phyloP scores from a whole-genome alignment of 2,797 vertebrate species.

The Bryconaethiops microstoma region DNA sequence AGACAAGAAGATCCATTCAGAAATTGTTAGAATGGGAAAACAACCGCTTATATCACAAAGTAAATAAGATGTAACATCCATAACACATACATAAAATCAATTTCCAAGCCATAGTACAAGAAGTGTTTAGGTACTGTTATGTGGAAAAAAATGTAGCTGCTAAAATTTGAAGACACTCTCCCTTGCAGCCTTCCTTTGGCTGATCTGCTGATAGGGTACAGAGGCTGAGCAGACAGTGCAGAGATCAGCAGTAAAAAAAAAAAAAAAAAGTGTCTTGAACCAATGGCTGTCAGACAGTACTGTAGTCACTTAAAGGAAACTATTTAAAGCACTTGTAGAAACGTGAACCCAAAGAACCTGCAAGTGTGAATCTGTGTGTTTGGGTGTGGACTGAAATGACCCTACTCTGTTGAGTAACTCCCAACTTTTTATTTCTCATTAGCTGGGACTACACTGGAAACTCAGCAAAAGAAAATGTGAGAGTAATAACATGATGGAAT shows the following conservation, averaged over 20 bases:
- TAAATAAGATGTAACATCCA: conserved; percentile 70
- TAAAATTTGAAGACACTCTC: conserved; percentile 61
- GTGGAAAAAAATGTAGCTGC: conserved; percentile 64
- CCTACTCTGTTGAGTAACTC: conserved; percentile 36
- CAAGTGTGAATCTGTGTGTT: conserved; percentile 47
- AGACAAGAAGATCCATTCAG: conserved; percentile 98
- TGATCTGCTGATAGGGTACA: conserved; percentile 60
- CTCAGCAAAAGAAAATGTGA: conserved; percentile 99
- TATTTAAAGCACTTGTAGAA: conserved; percentile 77
- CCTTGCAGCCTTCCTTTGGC: conserved; percentile 61
- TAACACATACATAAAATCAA: not conserved
- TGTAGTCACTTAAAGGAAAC: conserved; percentile 69
- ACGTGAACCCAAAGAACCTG: conserved; percentile 69
- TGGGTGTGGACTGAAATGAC: conserved; percentile 13
- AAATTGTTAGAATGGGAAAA: conserved; percentile 99
- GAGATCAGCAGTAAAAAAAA: conserved; percentile 72
- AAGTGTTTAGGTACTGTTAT: conserved; percentile 42
- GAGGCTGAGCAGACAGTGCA: conserved; percentile 59
- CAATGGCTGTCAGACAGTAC: conserved; percentile 77
- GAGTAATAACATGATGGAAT: conserved; percentile 99
- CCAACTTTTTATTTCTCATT: conserved; percentile 63
- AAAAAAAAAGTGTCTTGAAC: conserved; percentile 77
- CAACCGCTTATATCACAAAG: conserved; percentile 99
- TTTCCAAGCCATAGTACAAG: conserved; percentile 39
- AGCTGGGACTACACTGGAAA: conserved; percentile 99